phyloP scores from a whole-genome alignment of 1,140 invertebrate species.

The Hylaeus anthracinus region DNA sequence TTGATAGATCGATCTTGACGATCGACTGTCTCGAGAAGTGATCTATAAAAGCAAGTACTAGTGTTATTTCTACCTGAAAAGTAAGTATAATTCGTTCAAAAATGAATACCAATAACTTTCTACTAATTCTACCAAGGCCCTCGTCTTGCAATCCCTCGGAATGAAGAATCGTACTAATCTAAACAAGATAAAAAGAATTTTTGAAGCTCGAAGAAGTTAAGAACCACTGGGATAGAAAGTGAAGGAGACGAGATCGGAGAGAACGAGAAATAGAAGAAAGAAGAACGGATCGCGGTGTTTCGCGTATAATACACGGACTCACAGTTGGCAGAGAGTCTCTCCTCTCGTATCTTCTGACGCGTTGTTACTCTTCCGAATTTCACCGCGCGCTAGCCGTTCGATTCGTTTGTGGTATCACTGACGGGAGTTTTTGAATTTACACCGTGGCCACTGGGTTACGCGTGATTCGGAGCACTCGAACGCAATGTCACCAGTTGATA shows the following conservation, averaged over 20 bases:
- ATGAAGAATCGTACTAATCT: too few relatives aligned
- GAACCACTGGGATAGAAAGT: slow-evolving; percentile 1
- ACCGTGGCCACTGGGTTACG: slow-evolving; percentile 4
- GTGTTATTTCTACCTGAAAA: too few relatives aligned
- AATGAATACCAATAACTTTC: too few relatives aligned
- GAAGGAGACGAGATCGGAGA: slow-evolving; percentile 12
- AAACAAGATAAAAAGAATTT: too few relatives aligned
- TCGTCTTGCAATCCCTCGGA: too few relatives aligned
- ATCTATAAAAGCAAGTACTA: too few relatives aligned
- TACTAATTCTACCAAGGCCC: too few relatives aligned
- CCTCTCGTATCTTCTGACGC: slow-evolving; percentile 31
- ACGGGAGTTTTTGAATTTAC: not conserved
- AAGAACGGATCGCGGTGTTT: slow-evolving; percentile 9
- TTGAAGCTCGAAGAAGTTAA: too few relatives aligned
- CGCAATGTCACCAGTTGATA: slow-evolving; percentile 29
- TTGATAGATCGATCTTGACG: too few relatives aligned
- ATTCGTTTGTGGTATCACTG: not conserved
- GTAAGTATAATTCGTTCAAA: too few relatives aligned
- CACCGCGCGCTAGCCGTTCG: slow-evolving; percentile 5
- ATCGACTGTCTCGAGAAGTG: too few relatives aligned
- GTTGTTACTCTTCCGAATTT: slow-evolving; percentile 29
- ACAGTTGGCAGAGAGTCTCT: slow-evolving; percentile 22
- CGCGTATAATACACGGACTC: slow-evolving; percentile 37
- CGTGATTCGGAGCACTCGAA: slow-evolving; percentile 16
- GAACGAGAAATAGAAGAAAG: slow-evolving; percentile 16